Conservation (phyloP, 2,888 invertebrate species). For the Meliscaeva auricollis region DNA sequence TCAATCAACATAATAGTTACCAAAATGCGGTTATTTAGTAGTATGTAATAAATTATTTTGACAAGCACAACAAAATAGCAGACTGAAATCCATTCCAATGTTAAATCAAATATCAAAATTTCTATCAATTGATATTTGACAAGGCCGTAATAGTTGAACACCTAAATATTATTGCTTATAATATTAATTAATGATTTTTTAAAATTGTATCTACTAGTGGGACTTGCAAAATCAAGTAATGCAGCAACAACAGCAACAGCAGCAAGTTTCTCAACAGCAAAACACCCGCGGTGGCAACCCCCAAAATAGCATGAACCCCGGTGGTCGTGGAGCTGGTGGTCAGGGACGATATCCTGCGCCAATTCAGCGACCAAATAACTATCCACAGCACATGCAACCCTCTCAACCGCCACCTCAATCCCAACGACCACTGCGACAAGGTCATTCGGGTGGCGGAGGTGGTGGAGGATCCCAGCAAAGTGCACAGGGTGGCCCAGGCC, state of each 20-base stretch:
- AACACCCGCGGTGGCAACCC: constrained; percentile 77
- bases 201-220: no score
- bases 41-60: no score
- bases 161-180: no score
- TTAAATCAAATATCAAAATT: no score
- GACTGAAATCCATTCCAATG: no score
- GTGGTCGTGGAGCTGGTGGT: constrained; percentile 79
- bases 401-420: constrained; percentile 79
- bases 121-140: no score
- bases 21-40: no score
- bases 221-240: constrained; percentile 84
- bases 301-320: constrained; percentile 78
- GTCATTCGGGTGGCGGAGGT: constrained; percentile 77
- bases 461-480: constrained; percentile 75
- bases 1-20: no score
- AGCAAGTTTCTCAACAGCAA: constrained; percentile 79
- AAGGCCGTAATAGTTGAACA: no score
- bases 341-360: constrained; percentile 83
- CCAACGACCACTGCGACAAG: constrained; percentile 79
- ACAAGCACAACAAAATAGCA: no score
- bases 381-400: constrained; percentile 82
- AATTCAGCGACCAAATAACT: constrained; percentile 83
- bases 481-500: constrained; percentile 68
- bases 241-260: constrained; percentile 83
- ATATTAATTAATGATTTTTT: no score